Evolutionary conservation across 2,888 invertebrate species (phyloP).

Genomic region (Sisyra nigra): DNA sequence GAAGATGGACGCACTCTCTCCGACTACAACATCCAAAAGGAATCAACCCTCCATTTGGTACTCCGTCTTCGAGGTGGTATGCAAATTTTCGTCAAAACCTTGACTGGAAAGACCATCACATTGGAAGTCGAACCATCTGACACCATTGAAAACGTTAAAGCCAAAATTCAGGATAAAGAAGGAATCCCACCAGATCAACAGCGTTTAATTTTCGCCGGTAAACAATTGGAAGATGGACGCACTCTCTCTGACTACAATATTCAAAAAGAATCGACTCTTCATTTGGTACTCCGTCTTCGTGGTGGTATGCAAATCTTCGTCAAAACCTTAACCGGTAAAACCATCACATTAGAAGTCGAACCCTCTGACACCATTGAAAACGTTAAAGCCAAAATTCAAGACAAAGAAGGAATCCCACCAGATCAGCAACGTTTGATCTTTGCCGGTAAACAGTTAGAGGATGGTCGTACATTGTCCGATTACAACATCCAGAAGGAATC

Average conservation of each 20-base stretch:
- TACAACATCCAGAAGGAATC: conserved; percentile 50
- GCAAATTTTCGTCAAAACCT: conserved; percentile 42
- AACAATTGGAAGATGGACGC: conserved; percentile 82
- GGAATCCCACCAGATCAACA: conserved; percentile 84
- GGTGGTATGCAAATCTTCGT: conserved; percentile 45
- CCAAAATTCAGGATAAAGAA: conserved; percentile 81
- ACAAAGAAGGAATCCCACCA: conserved; percentile 37
- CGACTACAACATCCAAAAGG: conserved; percentile 51
- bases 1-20: conserved; percentile 48
- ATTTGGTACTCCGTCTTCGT: conserved; percentile 69
- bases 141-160: conserved; percentile 88
- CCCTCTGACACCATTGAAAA: conserved; percentile 48
- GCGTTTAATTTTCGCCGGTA: conserved; percentile 78
- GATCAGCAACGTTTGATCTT: conserved; percentile 46
- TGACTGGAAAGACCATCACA: conserved; percentile 42
- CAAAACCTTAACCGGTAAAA: conserved; percentile 35
- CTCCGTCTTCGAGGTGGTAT: conserved; percentile 48
- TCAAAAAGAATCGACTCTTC: conserved; percentile 84
- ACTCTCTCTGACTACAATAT: conserved; percentile 69
- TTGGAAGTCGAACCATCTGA: conserved; percentile 57
- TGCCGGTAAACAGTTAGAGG: conserved; percentile 53
- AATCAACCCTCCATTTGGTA: conserved; percentile 38
- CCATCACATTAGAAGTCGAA: conserved; percentile 38
- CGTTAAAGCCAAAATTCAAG: conserved; percentile 42
- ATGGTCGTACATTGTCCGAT: conserved; percentile 46